Conservation (phyloP, 2,888 invertebrate species). For the Hemaris fuciformis region DNA sequence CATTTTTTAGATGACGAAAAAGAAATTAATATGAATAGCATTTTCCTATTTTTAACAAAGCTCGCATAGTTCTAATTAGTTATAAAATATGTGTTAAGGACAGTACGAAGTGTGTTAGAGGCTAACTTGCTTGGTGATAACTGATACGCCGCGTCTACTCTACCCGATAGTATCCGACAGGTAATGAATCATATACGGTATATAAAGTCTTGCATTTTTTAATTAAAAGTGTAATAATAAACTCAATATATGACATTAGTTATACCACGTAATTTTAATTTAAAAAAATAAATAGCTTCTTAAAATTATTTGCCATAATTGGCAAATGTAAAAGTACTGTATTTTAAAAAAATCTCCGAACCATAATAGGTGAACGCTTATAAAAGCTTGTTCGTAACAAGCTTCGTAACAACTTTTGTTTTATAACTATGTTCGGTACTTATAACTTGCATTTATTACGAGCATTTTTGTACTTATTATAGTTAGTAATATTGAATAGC, state of each 20-base stretch:
- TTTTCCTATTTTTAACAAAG: background rate
- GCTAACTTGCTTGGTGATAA: background rate
- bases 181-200: background rate
- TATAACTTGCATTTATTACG: slow-evolving; percentile 6
- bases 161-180: background rate
- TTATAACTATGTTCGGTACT: background rate
- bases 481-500: background rate
- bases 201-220: background rate
- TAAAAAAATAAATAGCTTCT: no score
- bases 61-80: slow-evolving; percentile 4
- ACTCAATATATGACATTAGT: no score
- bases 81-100: background rate
- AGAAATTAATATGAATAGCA: background rate
- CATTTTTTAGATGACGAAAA: background rate
- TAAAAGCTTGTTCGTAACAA: background rate
- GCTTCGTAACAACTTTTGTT: no score
- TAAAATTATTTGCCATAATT: no score
- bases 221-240: background rate
- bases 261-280: no score
- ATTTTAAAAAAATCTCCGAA: background rate
- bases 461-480: slow-evolving; percentile 32
- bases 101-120: background rate
- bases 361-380: background rate
- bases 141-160: background rate
- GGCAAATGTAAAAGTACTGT: no score